Evolutionary conservation across 1,140 invertebrate genomes (phyloP).

Genomic region (Odontomachus brunneus): DNA sequence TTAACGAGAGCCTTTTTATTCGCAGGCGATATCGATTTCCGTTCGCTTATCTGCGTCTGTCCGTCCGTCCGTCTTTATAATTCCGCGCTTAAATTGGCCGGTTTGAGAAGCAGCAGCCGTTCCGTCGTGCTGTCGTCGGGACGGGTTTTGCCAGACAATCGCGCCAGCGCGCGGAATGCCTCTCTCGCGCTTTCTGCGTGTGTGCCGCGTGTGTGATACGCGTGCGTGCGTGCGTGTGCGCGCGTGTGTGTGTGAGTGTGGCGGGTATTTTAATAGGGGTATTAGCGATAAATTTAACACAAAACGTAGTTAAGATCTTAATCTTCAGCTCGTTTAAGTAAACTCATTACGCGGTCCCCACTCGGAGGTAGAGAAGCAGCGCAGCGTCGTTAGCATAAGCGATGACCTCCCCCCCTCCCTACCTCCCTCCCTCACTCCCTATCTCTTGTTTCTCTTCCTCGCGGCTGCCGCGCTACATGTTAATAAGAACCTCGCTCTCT

Average conservation of each 20-base stretch:
- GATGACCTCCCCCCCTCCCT: conserved; percentile 47
- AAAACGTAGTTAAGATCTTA: conserved; percentile 59
- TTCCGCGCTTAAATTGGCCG: conserved; percentile 1
- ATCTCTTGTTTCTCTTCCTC: no score
- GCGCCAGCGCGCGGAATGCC: no score
- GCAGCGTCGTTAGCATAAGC: conserved; percentile 62
- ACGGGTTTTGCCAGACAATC: conserved; percentile 15
- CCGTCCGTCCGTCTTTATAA: not conserved
- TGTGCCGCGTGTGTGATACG: no score
- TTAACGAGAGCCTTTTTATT: not conserved
- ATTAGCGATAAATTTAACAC: conserved; percentile 63
- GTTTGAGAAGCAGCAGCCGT: not conserved
- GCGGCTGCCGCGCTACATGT: conserved; percentile 40
- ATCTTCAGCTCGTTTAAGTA: conserved; percentile 63
- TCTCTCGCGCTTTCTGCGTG: no score
- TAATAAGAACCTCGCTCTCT: conserved; percentile 48
- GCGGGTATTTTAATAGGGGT: conserved; percentile 47
- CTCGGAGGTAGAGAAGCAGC: conserved; percentile 54
- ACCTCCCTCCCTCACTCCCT: no score
- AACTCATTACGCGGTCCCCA: conserved; percentile 58
- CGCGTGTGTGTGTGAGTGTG: not conserved
- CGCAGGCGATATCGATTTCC: not conserved
- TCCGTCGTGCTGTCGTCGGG: not conserved
- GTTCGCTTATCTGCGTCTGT: not conserved
- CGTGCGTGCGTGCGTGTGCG: no score